Percentiles rank a stretch among this genome's conserved stretches.
phyloP scores from a whole-genome alignment of 2,113 vertebrate genomes.

The Erinaceus europaeus region DNA sequence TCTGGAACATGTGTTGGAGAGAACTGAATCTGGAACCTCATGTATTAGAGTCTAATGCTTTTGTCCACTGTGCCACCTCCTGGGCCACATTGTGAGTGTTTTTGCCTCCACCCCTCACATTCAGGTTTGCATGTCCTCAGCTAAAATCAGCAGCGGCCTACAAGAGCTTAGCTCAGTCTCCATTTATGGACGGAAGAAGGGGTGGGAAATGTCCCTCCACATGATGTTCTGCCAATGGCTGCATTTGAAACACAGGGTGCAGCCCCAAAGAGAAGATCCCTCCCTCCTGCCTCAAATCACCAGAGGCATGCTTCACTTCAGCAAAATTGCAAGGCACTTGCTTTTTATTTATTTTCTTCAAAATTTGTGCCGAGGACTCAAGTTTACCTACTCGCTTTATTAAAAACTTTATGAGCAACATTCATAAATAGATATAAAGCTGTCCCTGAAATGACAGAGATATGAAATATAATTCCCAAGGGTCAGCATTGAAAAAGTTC shows the following conservation, averaged over 20 bases:
- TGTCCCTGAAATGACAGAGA: slow-evolving; percentile 18
- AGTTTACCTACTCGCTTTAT: slow-evolving; percentile 48
- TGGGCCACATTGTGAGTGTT: too few relatives aligned
- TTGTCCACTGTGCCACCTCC: too few relatives aligned
- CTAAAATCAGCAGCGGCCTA: neutral
- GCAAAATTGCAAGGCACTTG: neutral
- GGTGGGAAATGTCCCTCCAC: neutral
- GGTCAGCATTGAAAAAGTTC: slow-evolving; percentile 3
- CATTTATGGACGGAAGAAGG: neutral
- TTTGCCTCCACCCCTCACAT: neutral
- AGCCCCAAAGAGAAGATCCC: neutral
- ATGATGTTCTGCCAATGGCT: accelerated
- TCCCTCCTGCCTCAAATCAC: neutral
- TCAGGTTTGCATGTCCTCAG: neutral
- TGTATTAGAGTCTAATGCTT: too few relatives aligned
- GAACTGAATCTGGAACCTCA: too few relatives aligned
- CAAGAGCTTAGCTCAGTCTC: neutral
- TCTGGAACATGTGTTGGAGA: too few relatives aligned
- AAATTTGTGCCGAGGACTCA: slow-evolving; percentile 30
- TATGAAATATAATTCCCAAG: slow-evolving; percentile 49
- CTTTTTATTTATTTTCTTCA: slow-evolving; percentile 23
- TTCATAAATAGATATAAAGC: slow-evolving; percentile 48
- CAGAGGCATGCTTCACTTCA: neutral
- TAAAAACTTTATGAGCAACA: slow-evolving; percentile 43
- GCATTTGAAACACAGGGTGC: neutral